These are phyloP conservation scores for Puntigrus tetrazona DNA, from an alignment of 2,113 vertebrate species.

Conservation along the genomic window DNA sequence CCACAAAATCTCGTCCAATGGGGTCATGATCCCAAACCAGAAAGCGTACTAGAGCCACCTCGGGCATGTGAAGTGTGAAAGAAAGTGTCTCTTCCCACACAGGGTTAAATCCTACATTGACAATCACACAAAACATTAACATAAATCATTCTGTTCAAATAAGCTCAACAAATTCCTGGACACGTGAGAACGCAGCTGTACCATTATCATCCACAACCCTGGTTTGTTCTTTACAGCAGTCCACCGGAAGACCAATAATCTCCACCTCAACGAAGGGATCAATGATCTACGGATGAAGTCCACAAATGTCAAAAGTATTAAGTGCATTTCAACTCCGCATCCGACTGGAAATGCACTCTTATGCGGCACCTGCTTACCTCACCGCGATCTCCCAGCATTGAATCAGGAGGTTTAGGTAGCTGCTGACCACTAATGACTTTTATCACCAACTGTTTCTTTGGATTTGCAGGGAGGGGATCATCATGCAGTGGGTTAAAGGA, in stretches of 20 bases:
- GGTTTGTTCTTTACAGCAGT: conserved; percentile 98
- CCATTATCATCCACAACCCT: conserved; percentile 97
- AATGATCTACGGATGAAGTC: conserved; percentile 83
- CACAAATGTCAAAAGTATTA: background rate
- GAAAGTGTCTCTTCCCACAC: conserved; percentile 97
- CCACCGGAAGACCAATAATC: conserved; percentile 92
- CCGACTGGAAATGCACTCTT: background rate
- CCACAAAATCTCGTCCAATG: conserved; percentile 95
- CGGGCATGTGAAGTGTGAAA: conserved; percentile 96
- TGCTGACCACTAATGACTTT: conserved; percentile 98
- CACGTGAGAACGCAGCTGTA: conserved; percentile 60
- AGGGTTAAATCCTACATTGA: conserved; percentile 89
- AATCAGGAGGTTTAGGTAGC: conserved; percentile 95
- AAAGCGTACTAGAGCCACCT: conserved; percentile 91
- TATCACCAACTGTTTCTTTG: conserved; percentile 94
- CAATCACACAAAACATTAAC: background rate
- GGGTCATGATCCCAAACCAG: conserved; percentile 99
- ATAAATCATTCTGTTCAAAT: conserved; percentile 1
- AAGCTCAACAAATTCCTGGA: background rate
- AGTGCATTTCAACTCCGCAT: background rate
- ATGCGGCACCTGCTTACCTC: conserved; percentile 78
- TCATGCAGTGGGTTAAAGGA: conserved; percentile 91
- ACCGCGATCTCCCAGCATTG: conserved; percentile 95
- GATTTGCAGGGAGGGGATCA: conserved; percentile 92
- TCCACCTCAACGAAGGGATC: conserved; percentile 99